Evolutionary conservation across 2,797 vertebrate species (phyloP), one percentile per base, ranked within the genome.

Genomic region (Ctenopoma kingsleyae): DNA sequence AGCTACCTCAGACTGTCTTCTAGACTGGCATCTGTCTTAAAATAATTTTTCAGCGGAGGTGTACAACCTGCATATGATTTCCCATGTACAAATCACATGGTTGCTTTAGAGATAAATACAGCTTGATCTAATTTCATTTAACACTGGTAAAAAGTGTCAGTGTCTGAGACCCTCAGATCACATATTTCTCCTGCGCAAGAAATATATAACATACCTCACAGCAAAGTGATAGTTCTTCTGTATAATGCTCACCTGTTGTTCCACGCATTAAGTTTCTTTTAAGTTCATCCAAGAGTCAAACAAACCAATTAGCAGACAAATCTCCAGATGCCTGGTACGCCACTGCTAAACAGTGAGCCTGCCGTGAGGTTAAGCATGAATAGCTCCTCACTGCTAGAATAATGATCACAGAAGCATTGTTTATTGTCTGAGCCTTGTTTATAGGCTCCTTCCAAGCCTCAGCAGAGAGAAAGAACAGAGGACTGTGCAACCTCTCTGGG

Each of bases 81-180:
- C 88, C 71, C 84, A 75, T 81, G 43, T 76, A 80, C 64, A 81
- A 71, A 87, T 87, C 78, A 69, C 35, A 76, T 43, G 52, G 65
- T 64, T 56, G 71, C 57, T 85, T 62, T 71, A 63, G 4, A 38
- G 58, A 84, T 76, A 85, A 71, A 56, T 11, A 62, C 13, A 48
- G 53, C 47, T 71, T 82, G 63, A 63, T 73, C 78, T 81, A 58
- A 76, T 85, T 87, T 76, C 1, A 71, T 79, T 69, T 69, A 32
- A 27, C 56, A 53, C 30, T 50, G 30, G 43, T 8, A n/a, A 12
- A 76, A 48, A 52, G 6, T 30, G 16, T 40, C 65, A 71, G 36
- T 32, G 53, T 51, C 50, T 59, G 53, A 78, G 10, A 63, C 20
- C 53, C 47, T 50, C 17, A 17, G 1, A 62, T 52, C 19, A 56